Base-by-base conservation (phyloP, 2,888 invertebrate genomes). In the Agrilus biguttatus region DNA sequence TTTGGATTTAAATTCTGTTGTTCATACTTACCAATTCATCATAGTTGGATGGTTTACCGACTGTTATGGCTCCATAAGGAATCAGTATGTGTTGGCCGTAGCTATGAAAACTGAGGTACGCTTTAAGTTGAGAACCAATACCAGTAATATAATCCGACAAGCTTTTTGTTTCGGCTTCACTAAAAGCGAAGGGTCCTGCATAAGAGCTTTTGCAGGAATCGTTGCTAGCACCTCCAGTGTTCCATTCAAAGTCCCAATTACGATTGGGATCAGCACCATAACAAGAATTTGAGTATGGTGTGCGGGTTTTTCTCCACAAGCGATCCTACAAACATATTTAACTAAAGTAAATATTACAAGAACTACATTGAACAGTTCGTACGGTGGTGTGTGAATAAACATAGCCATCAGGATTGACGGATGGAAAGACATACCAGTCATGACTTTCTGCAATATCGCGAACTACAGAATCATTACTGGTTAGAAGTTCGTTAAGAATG, bases 371-470 rank as follows among this genome's bases (percentile, higher is more conserved):
- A n/a, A n/a, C n/a, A n/a, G n/a, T n/a, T 68, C 72, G 69, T 64
- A 83, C 81, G 46, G 58, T 64, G 2, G 69, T 68, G 53, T 79
- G 78, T 0, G 79, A 74, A 54, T 76, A 81, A 2, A 56, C 72
- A 56, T 80, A 84, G 12, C 84, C 84, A 65, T 85, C 84, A 28
- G 83, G 82, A 60, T 85, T 85, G 2, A 72, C 64, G 0, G 79
- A 74, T 0, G 85, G 84, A 44, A 86, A 70, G 46, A 86, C 71
- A 55, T 83, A 80, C 83, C 83, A 86, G 52, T 84, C 79, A 50
- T 79, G 77, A 42, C 69, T 69, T 47, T 81, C 75, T 2, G 80
- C 77, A 53, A 84, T 60, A 8, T 63, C 58, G 19, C 74, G 67
- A 0, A 79, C 68, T 28, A 64, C 65, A 2, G 69, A 51, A 48